phyloP scores from a whole-genome alignment of 2,113 vertebrate genomes.

The Calidris pygmaea region DNA sequence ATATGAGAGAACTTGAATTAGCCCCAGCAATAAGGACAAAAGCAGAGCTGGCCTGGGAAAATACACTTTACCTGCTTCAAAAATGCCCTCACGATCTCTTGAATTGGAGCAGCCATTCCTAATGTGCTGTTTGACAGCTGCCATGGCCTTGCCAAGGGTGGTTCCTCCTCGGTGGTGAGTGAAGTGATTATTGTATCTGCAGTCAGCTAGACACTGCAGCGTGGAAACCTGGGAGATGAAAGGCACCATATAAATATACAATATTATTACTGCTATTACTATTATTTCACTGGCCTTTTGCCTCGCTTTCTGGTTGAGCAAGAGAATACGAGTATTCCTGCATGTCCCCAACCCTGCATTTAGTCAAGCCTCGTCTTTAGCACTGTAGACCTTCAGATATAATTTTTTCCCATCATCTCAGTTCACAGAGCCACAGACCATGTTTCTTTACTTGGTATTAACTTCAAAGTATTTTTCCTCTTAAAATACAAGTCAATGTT shows the following conservation, averaged over 20 bases:
- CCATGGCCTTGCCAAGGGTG: background rate
- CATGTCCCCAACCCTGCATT: background rate
- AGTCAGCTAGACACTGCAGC: background rate
- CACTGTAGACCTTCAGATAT: background rate
- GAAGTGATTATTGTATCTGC: background rate
- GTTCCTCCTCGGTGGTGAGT: background rate
- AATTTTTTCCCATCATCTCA: constrained; percentile 53
- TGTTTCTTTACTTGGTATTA: constrained; percentile 46
- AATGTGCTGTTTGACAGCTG: background rate
- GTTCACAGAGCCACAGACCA: constrained; percentile 43
- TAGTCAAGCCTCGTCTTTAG: background rate
- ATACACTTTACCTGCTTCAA: background rate
- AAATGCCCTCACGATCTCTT: background rate
- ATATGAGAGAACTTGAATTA: background rate
- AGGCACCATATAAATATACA: background rate
- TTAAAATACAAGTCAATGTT: constrained; percentile 56
- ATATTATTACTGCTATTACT: background rate
- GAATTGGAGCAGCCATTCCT: background rate
- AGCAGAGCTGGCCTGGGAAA: background rate
- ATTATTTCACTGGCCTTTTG: background rate
- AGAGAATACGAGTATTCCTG: background rate
- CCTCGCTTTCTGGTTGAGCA: background rate
- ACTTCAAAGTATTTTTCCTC: constrained; percentile 56
- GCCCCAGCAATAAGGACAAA: background rate
- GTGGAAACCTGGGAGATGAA: background rate